Evolutionary conservation across 2,888 invertebrate genomes (phyloP), one percentile per base, ranked within the genome.

Genomic region (Serrognathus titanus): DNA sequence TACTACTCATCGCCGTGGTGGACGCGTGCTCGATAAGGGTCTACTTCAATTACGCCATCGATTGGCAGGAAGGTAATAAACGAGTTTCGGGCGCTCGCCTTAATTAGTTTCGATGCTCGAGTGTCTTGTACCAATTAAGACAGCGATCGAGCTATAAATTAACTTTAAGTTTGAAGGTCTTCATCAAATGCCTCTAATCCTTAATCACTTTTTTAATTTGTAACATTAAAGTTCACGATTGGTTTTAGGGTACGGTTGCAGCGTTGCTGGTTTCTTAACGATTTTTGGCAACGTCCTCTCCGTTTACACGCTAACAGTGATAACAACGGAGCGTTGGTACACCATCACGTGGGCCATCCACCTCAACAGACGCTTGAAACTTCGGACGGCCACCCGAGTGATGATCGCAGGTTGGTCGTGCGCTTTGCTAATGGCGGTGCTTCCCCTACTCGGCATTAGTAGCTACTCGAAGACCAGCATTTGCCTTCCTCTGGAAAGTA

Each of bases 31-130:
- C 86, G 2, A 79, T 85, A 36, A 85, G 86, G 7, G 81, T 80
- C 49, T 87, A 87, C 70, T 86, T 86, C 73, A 86, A 85, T 69
- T 81, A 83, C 66, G 87, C 87, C 36, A 85, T 87, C 43, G 81
- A 82, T 66, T 88, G 88, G 87, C 87, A 88, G 74, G 81, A 82
- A 67, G 83, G 80, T 80, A 66, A 69, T 31, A 31, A 31, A 31
- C 24, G 24, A 31, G 24, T 31, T 31, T 31, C 24, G 24, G 24
- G 24, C 24, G 24, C 24, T 31, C 7, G 24, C 24, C 24, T 31
- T 31, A 31, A 31, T 31, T 31, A 31, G 24, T 31, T 31, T 31
- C 24, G 24, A 31, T 31, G 24, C 6, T 31, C 24, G 24, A 31
- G 24, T 31, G 24, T 31, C 24, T 31, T 31, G 24, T 31, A 31